Percentiles rank a stretch among this genome's conserved stretches.
These are phyloP conservation scores for Hesperophylax magnus DNA, from an alignment of 1,140 invertebrate genomes.

Conservation along the genomic window DNA sequence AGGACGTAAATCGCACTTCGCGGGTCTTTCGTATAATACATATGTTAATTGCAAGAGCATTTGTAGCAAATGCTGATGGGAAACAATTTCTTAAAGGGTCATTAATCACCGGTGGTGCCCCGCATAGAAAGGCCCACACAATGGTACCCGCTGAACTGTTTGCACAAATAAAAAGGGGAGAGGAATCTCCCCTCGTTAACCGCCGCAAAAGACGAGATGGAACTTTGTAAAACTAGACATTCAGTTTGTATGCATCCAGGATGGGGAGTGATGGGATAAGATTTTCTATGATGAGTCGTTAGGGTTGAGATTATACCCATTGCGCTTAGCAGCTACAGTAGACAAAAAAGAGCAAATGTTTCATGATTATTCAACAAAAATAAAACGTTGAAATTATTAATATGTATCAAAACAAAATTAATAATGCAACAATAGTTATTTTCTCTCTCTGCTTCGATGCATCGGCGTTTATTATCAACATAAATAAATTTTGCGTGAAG, in stretches of 20 bases:
- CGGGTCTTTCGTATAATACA: background rate
- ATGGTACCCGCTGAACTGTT: slow-evolving; percentile 17
- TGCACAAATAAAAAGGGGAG: slow-evolving; percentile 13
- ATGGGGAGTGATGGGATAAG: background rate
- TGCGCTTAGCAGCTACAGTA: no score
- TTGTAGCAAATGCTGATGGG: background rate
- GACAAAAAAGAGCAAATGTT: no score
- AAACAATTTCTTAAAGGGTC: slow-evolving; percentile 21
- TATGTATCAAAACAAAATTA: no score
- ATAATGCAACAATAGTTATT: no score
- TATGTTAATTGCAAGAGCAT: slow-evolving; percentile 13
- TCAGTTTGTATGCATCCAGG: background rate
- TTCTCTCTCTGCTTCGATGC: no score
- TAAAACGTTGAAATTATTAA: no score
- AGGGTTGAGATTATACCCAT: background rate
- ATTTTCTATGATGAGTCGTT: background rate
- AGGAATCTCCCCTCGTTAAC: background rate
- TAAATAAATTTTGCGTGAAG: no score
- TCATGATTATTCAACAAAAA: no score
- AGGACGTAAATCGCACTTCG: no score
- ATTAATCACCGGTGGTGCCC: background rate
- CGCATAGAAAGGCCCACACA: slow-evolving; percentile 1
- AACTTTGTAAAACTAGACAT: slow-evolving; percentile 16
- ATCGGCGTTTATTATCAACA: no score
- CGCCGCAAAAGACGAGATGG: background rate